These are phyloP conservation scores for Onychomys leucogaster DNA, from an alignment of 2,797 vertebrate species.

Conservation along the genomic window DNA sequence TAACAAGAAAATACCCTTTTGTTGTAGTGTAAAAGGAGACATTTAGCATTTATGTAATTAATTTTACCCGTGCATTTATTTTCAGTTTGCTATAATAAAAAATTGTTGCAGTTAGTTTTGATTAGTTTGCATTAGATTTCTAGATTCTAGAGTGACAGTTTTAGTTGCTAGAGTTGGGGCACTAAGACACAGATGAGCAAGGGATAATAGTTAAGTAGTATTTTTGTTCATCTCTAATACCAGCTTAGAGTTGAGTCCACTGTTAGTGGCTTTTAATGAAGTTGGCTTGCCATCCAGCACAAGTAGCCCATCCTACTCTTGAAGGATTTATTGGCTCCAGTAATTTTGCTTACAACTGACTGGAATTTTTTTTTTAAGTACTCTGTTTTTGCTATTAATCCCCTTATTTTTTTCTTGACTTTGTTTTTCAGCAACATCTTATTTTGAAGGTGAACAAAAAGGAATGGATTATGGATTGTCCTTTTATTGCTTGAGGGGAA, in stretches of 20 bases:
- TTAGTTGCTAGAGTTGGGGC: background rate
- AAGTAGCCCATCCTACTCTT: constrained; percentile 46
- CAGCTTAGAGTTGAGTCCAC: constrained; percentile 9
- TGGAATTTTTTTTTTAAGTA: constrained; percentile 17
- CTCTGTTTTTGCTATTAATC: background rate
- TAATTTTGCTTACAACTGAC: constrained; percentile 60
- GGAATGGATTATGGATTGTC: background rate
- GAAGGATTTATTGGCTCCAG: constrained; percentile 42
- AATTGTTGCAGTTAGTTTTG: constrained; percentile 46
- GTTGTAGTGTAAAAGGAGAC: background rate
- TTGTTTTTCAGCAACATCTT: constrained; percentile 17
- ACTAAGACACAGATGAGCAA: background rate
- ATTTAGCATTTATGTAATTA: constrained; percentile 6
- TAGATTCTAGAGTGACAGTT: background rate
- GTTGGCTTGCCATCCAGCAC: constrained; percentile 26
- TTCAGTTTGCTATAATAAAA: background rate
- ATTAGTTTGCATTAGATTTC: constrained; percentile 15
- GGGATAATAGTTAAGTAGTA: background rate
- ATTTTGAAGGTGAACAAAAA: constrained; percentile 62
- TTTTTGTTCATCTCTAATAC: background rate
- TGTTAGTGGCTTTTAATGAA: constrained; percentile 43
- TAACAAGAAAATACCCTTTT: constrained; percentile 20
- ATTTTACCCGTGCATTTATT: background rate
- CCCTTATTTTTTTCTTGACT: background rate
- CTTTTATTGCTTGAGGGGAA: constrained; percentile 11